Evolutionary conservation across 2,113 vertebrate species (phyloP).

Genomic region (Laticauda laticaudata): DNA sequence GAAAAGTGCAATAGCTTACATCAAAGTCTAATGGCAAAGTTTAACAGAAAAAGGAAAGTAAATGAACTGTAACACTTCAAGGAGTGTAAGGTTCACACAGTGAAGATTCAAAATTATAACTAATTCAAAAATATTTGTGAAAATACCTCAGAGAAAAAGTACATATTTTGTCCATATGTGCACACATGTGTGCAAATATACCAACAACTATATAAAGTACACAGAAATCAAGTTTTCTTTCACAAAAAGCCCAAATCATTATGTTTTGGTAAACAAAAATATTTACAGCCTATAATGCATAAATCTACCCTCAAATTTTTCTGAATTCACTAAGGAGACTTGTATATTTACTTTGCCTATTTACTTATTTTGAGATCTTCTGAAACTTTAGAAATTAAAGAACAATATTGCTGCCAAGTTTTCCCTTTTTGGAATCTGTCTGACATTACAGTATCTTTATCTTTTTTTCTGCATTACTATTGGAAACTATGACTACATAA

Average conservation of each 20-base stretch:
- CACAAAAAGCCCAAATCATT: slow-evolving; percentile 59
- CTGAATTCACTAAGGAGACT: slow-evolving; percentile 79
- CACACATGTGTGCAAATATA: not conserved
- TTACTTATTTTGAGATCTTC: slow-evolving; percentile 74
- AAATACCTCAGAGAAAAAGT: not conserved
- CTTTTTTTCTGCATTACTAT: slow-evolving; percentile 60
- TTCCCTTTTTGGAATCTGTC: slow-evolving; percentile 66
- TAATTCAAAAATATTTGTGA: slow-evolving; percentile 16
- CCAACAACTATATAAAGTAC: slow-evolving; percentile 32
- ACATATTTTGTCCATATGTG: not conserved
- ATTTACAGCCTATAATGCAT: slow-evolving; percentile 74
- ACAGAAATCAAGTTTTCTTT: slow-evolving; percentile 57
- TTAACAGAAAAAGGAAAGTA: not conserved
- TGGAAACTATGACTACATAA: slow-evolving; percentile 52
- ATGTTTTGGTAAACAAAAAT: slow-evolving; percentile 67
- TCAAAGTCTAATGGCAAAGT: not conserved
- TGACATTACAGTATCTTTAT: slow-evolving; percentile 70
- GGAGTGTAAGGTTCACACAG: not conserved
- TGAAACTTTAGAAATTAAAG: slow-evolving; percentile 56
- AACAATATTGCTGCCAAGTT: slow-evolving; percentile 61
- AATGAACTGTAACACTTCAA: slow-evolving; percentile 15
- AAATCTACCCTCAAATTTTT: slow-evolving; percentile 81
- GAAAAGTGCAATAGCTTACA: not conserved
- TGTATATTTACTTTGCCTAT: slow-evolving; percentile 82
- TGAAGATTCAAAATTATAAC: not conserved